Evolutionary conservation across 2,113 vertebrate genomes (phyloP).

Genomic region (Micromys minutus): DNA sequence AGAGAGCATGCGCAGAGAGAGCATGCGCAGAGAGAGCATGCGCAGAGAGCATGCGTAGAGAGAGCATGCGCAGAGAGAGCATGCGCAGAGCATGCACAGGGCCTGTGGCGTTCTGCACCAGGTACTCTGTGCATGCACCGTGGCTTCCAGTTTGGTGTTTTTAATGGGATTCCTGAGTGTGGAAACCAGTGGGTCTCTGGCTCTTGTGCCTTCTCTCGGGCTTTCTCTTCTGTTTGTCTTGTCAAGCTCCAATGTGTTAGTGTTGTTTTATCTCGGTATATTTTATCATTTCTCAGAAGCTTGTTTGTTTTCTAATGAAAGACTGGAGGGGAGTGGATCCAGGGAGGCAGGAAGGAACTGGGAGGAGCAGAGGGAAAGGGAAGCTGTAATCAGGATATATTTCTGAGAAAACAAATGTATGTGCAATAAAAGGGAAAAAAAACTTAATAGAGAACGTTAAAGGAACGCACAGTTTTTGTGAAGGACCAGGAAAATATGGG

Average conservation of each 20-base stretch:
- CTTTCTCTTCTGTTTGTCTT: not conserved
- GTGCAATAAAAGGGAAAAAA: not conserved
- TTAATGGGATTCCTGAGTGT: not conserved
- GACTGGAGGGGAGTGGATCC: not conserved
- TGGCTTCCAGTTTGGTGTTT: not conserved
- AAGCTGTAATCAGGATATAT: not conserved
- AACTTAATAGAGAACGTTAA: not conserved
- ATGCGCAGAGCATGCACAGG: not conserved
- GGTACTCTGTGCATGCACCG: rapidly evolving
- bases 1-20: not conserved
- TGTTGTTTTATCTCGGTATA: not conserved
- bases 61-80: too few relatives aligned
- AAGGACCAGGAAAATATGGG: slow-evolving; percentile 26
- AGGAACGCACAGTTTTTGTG: not conserved
- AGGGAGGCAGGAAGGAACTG: not conserved
- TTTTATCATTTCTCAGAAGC: not conserved
- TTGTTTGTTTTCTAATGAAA: not conserved
- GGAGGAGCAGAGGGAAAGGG: not conserved
- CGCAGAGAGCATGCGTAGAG: not conserved
- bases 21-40: not conserved
- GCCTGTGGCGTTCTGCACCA: not conserved
- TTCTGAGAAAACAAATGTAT: not conserved
- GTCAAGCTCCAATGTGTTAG: not conserved
- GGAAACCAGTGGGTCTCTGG: not conserved
- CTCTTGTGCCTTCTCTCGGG: not conserved